phyloP scores from a whole-genome alignment of 2,113 vertebrate species.

The Eublepharis macularius region DNA sequence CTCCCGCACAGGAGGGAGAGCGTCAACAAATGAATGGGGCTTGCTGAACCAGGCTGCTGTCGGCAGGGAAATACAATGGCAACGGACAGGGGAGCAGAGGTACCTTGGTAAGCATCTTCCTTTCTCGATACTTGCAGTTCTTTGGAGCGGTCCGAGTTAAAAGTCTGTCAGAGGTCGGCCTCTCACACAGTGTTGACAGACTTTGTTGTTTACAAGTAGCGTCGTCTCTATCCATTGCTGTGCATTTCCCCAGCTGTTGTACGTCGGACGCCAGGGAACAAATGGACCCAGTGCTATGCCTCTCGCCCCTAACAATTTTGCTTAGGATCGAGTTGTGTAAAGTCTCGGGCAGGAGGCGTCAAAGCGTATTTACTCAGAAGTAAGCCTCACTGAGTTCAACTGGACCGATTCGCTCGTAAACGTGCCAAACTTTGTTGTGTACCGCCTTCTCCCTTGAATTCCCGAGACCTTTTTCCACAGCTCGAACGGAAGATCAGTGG shows the following conservation, averaged over 20 bases:
- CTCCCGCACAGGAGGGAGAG: not conserved
- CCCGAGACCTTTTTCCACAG: not conserved
- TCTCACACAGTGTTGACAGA: not conserved
- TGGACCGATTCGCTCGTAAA: not conserved
- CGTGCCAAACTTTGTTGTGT: not conserved
- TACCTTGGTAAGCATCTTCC: conserved; percentile 39
- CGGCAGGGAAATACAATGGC: conserved; percentile 9
- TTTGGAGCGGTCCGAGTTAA: not conserved
- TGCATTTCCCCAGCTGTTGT: not conserved
- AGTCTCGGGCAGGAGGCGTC: not conserved
- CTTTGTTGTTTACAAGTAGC: not conserved
- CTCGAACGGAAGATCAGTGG: not conserved
- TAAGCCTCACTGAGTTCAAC: not conserved
- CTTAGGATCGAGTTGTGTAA: not conserved
- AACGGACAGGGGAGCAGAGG: not conserved
- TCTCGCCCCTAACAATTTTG: not conserved
- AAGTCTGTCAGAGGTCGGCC: not conserved
- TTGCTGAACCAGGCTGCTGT: not conserved
- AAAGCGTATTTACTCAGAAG: not conserved
- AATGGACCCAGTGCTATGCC: not conserved
- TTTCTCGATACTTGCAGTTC: not conserved
- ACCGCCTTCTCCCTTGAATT: not conserved
- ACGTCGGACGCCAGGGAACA: not conserved
- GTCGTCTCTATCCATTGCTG: not conserved
- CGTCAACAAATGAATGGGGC: conserved; percentile 30